phyloP scores from a whole-genome alignment of 2,888 invertebrate species.

The Sinodicranocentrus sp. region DNA sequence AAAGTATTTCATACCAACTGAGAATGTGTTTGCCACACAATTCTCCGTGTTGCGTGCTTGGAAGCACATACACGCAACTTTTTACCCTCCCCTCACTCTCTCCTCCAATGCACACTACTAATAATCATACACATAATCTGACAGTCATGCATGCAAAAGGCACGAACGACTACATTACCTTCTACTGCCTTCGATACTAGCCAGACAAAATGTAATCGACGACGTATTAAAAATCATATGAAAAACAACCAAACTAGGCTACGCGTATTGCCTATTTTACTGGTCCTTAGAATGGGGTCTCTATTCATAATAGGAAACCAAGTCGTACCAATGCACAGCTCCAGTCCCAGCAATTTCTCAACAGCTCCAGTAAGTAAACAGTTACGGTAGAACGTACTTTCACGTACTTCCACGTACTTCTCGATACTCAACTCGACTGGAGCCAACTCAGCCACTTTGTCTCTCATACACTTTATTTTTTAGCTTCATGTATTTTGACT shows the following conservation, averaged over 20 bases:
- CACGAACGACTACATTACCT: constrained; percentile 26
- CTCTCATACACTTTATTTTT: too few relatives aligned
- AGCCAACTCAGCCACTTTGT: not conserved
- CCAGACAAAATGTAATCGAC: constrained; percentile 39
- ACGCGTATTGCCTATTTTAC: not conserved
- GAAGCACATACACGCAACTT: constrained; percentile 58
- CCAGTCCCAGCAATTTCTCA: too few relatives aligned
- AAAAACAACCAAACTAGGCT: constrained; percentile 38
- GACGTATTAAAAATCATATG: constrained; percentile 60
- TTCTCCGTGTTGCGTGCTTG: constrained; percentile 50
- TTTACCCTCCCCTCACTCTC: constrained; percentile 31
- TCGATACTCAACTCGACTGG: not conserved
- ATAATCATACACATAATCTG: constrained; percentile 62
- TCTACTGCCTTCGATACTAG: not conserved
- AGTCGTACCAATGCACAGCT: not conserved
- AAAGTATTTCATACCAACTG: constrained; percentile 27
- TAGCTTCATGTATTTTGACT: too few relatives aligned
- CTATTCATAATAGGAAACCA: too few relatives aligned
- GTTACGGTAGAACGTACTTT: too few relatives aligned
- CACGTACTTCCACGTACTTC: not conserved
- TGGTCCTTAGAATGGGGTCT: too few relatives aligned
- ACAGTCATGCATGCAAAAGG: constrained; percentile 60
- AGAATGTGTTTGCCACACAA: constrained; percentile 44
- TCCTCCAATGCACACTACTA: constrained; percentile 44
- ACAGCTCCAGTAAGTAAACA: too few relatives aligned